phyloP scores from a whole-genome alignment of 2,113 vertebrate species.

The Cynopterus brachyotis region DNA sequence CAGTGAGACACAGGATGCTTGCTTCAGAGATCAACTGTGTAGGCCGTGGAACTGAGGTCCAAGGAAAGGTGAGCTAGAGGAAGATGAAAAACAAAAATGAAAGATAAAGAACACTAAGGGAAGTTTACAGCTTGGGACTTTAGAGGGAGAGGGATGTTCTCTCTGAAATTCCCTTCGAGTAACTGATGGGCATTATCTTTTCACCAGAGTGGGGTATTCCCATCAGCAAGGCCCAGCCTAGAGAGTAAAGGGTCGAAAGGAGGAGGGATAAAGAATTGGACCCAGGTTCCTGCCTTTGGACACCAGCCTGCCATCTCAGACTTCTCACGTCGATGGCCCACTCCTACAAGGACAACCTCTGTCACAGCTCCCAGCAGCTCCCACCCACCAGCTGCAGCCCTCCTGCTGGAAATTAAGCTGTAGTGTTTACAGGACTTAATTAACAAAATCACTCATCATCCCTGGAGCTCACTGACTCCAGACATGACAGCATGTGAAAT shows the following conservation, averaged over 20 bases:
- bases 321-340: background rate
- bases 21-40: background rate
- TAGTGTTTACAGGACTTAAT: slow-evolving; percentile 62
- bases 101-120: background rate
- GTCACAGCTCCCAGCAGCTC: background rate
- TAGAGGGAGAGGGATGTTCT: background rate
- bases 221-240: background rate
- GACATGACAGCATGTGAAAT: slow-evolving; percentile 18
- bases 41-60: background rate
- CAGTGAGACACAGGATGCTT: background rate
- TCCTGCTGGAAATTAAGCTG: slow-evolving; percentile 62
- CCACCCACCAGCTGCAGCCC: slow-evolving; percentile 33
- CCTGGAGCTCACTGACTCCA: background rate
- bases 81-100: background rate
- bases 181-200: background rate
- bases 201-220: background rate
- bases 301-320: background rate
- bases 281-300: background rate
- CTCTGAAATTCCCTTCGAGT: background rate
- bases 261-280: background rate
- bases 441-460: slow-evolving; percentile 73
- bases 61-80: background rate
- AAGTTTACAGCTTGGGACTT: background rate
- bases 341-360: slow-evolving; percentile 47
- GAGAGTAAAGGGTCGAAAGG: background rate